Base-by-base conservation (phyloP, 2,797 vertebrate genomes). In the Lemur catta region DNA sequence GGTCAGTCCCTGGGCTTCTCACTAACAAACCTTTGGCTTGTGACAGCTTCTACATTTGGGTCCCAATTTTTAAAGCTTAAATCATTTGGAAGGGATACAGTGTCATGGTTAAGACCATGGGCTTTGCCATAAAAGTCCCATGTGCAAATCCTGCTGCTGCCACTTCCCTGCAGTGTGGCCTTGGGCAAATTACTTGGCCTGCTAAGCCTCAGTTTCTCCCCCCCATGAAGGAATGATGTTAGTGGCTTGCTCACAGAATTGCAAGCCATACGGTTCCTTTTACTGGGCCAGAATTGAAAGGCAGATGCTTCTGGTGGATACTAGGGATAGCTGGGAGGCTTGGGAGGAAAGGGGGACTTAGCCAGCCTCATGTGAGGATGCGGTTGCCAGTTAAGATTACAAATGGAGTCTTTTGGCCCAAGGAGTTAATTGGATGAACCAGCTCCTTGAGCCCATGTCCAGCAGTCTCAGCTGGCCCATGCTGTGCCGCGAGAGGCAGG, bases 1-100 rank as follows among this genome's bases (percentile, higher is more conserved):
- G 72, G 76, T 89, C 94, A 87, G 67, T 92, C 84, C 81, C 87
- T 94, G 57, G 65, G 28, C 69, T 97, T 96, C 92, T 97, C 80
- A 92, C 43, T 85, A 86, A 95, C 61, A 87, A 24, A 86, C 18
- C 63, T 96, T 85, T 94, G 89, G 84, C 74, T 89, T 72, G 24
- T 79, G 41, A 67, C 71, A 89, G 76, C 55, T 71, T 97, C 94
- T 95, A 79, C 61, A 30, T 94, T 93, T 78, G 50, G 30, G 48
- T 81, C 55, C 89, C 74, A 63, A 7, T 87, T 69, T 89, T 94
- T 81, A 88, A 96, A 82, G 57, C 67, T 94, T 67, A 55, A 55
- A 30, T 97, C 55, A 63, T 61, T 84, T 71, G 61, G 41, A 82
- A 90, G 57, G 38, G 69, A 79, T 61, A 48, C n/a, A 72, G 18